Evolutionary conservation across 2,888 invertebrate genomes (phyloP), one percentile per base, ranked within the genome.

Genomic region (Campopleginae sp.): DNA sequence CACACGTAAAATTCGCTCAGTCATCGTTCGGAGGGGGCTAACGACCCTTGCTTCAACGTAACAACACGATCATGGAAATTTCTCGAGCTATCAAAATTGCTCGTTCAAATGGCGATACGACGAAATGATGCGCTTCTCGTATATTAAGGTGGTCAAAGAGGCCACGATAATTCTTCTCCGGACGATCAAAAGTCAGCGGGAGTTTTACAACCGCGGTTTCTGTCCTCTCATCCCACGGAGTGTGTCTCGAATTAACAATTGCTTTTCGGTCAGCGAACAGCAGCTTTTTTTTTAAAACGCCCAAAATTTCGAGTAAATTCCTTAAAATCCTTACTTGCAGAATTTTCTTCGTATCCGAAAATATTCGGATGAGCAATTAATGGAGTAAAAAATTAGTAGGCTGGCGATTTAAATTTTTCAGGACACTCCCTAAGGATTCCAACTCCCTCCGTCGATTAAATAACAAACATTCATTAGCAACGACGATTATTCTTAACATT

Each of bases 151-250:
- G 82, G 83, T 86, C 82, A 75, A n/a, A 71, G 70, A 74, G 66
- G 80, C 89, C 88, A 90, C 89, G 84, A 92, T 92, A 92, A 92
- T 89, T 92, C 91, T 92, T 89, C 84, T 82, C 38, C 70, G 88
- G 85, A 87, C 89, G 89, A 92, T 92, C 92, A 92, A 90, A 89
- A 93, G 91, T 92, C 92, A 88, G 89, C 89, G 89, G 87, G 90
- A 92, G 92, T 92, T 89, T 75, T 58, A 80, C 89, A 90, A 86
- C 89, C 89, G 88, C 90, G 90, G 89, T 91, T 90, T 89, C 89
- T 89, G 90, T 85, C 82, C 44, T 63, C 77, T 80, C 72, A 71
- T 72, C 72, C 38, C 68, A 63, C 84, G 27, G 19, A 8, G 90
- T 90, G 91, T 89, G 92, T 80, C 81, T 81, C 74, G 92, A 92